Evolutionary conservation across 2,888 invertebrate genomes (phyloP).

Genomic region (Perizoma flavofasciatum): DNA sequence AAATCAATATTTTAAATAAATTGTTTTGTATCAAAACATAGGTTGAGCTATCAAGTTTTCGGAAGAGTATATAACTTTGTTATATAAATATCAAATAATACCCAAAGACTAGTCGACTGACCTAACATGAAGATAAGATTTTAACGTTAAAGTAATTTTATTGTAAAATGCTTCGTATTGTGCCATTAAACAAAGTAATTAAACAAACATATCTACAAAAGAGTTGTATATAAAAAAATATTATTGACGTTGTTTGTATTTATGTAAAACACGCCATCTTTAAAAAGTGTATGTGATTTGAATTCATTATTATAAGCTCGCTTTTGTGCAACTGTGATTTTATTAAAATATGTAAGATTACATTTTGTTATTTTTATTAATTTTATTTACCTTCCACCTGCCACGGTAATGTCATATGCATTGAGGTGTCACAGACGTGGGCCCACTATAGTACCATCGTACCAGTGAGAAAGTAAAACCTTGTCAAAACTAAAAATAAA

Average conservation of each 20-base stretch:
- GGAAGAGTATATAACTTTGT: constrained; percentile 2
- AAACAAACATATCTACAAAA: constrained; percentile 18
- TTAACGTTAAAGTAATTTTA: background rate
- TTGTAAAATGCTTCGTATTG: constrained; percentile 15
- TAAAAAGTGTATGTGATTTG: constrained; percentile 16
- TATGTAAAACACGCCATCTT: constrained; percentile 4
- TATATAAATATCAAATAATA: background rate
- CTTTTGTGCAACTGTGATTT: constrained; percentile 38
- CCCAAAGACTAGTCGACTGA: constrained; percentile 25
- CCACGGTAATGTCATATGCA: too few species aligned
- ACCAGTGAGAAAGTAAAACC: too few species aligned
- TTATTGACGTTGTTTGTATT: constrained; percentile 27
- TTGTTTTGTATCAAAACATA: constrained; percentile 78
- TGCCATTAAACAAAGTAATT: constrained; percentile 23
- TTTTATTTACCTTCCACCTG: too few species aligned
- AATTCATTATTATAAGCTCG: constrained; percentile 17
- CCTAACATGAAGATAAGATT: background rate
- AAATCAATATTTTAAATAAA: constrained; percentile 51
- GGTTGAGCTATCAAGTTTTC: background rate
- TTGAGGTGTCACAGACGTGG: too few species aligned
- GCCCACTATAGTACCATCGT: too few species aligned
- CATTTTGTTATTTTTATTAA: background rate
- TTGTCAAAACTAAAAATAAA: constrained; percentile 2
- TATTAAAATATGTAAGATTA: constrained; percentile 25
- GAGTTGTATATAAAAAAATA: background rate